Base-by-base conservation (phyloP, 2,797 vertebrate genomes). In the Ibycter americanus region DNA sequence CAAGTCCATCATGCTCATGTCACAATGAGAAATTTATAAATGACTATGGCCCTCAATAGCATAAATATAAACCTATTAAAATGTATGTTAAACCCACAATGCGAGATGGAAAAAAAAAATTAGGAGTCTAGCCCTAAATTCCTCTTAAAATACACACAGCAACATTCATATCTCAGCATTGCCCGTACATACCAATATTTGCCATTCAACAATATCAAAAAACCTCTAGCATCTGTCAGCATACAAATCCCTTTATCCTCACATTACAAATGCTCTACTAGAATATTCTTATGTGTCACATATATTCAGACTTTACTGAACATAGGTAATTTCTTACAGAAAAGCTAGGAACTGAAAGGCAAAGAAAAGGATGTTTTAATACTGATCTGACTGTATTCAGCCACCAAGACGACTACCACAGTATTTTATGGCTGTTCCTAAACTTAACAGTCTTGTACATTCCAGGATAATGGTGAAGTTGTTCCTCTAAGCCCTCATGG, bases 351-450 rank as follows among this genome's bases (percentile, higher is more conserved):
- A 56, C 9, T 87, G 63, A 84, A 82, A 62, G 31, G 16, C 0
- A 0, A 65, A 55, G 65, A 65, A 72, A 21, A 52, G 44, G 46
- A 52, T 85, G 47, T 83, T 96, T 95, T 92, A 79, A 87, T 62
- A 49, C n/a, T 70, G 90, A 96, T 93, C 87, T 29, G 21, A 89
- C 81, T 93, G 47, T 26, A 94, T 90, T 94, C 82, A 94, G 83
- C 68, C 83, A 95, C 34, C 9, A 52, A 85, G 86, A 88, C 71
- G 6, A 16, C 77, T 62, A 88, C 29, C 66, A 74, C 29, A 85
- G 23, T 63, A 83, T 93, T 93, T 90, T 78, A 87, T 58, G 67
- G 78, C 38, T 81, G 16, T 73, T 90, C 42, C 29, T 82, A 55
- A 86, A 89, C 40, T 67, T 95, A 82, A 90, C 68, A 49, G 18